Conservation (phyloP, 1,140 invertebrate genomes). For the Eupeodes corollae region DNA sequence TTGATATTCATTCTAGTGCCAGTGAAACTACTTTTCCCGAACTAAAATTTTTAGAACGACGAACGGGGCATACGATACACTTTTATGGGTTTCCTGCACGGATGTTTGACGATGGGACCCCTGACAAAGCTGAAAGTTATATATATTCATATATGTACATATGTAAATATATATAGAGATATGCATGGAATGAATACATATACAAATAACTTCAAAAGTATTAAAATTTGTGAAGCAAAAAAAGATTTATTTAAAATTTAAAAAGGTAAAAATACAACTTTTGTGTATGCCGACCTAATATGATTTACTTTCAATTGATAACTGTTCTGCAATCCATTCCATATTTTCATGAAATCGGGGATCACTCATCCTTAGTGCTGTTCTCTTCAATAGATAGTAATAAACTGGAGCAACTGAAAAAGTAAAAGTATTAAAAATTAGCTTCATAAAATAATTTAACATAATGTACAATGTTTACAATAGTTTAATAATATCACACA, state of each 20-base stretch:
- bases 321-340: constrained; percentile 52
- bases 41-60: too few relatives aligned
- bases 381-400: constrained; percentile 62
- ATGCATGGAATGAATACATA: background rate
- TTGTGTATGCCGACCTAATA: constrained; percentile 6
- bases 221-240: background rate
- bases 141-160: background rate
- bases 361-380: constrained; percentile 56
- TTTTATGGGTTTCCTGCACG: too few relatives aligned
- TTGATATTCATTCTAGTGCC: too few relatives aligned
- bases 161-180: constrained; percentile 3
- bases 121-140: constrained; percentile 1
- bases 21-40: too few relatives aligned
- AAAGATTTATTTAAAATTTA: background rate
- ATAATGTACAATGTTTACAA: too few relatives aligned
- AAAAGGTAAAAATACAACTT: background rate
- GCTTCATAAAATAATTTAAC: too few relatives aligned
- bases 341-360: constrained; percentile 61
- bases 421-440: too few relatives aligned
- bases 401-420: constrained; percentile 56
- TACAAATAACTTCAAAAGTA: background rate
- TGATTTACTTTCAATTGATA: constrained; percentile 21
- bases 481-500: too few relatives aligned
- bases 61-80: too few relatives aligned
- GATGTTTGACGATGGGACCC: too few relatives aligned